A percentile compares a stretch with the other conserved stretches of the same genome.
These are phyloP conservation scores for Streblospio benedicti DNA, from an alignment of 1,140 invertebrate genomes.

Conservation along the genomic window DNA sequence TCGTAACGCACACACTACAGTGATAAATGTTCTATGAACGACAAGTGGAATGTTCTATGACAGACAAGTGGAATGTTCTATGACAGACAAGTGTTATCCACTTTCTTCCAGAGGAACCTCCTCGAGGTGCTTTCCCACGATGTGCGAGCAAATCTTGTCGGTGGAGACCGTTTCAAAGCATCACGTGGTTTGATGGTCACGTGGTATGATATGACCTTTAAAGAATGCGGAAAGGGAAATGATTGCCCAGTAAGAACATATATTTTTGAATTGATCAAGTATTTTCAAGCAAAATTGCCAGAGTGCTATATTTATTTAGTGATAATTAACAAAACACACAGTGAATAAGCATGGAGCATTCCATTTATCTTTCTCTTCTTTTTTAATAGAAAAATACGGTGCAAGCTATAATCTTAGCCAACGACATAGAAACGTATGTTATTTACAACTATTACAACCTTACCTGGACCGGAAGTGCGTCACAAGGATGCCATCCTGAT, in stretches of 20 bases:
- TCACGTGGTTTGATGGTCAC: neutral
- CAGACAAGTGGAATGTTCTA: no score
- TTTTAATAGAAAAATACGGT: neutral
- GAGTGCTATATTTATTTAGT: no score
- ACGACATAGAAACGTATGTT: neutral
- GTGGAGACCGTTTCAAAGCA: neutral
- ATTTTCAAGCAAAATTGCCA: no score
- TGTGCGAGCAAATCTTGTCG: neutral
- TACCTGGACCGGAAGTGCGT: neutral
- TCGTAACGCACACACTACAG: no score
- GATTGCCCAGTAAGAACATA: neutral
- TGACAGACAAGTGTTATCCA: no score
- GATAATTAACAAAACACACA: no score
- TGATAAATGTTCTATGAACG: no score
- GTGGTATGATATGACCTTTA: neutral
- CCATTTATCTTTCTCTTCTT: no score
- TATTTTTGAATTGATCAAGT: no score
- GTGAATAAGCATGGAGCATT: no score
- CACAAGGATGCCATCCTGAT: neutral
- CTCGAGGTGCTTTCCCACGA: neutral
- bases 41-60: no score
- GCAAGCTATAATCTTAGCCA: neutral
- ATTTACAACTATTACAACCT: neutral
- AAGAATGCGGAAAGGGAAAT: neutral
- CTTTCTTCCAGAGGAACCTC: neutral